Percentiles rank a stretch among this genome's conserved stretches.
Evolutionary conservation across 2,888 invertebrate species (phyloP).

Genomic region (Tenthredo livida): DNA sequence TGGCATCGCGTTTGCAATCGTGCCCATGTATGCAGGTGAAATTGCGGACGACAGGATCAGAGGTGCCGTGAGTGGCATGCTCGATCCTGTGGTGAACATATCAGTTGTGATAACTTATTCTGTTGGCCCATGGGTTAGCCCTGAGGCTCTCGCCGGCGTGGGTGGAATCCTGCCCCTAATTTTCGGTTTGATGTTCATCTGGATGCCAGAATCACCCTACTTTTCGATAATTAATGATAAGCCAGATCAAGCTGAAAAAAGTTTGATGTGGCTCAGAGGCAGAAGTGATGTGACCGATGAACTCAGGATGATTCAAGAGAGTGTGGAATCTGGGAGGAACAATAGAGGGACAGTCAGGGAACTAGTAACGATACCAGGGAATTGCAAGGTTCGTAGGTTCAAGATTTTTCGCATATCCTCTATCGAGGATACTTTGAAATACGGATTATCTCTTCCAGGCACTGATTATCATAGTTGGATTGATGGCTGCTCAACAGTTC

Average conservation of each 20-base stretch:
- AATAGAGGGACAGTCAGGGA: constrained; percentile 49
- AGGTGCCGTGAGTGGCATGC: constrained; percentile 56
- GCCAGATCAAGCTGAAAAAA: constrained; percentile 43
- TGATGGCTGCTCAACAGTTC: constrained; percentile 57
- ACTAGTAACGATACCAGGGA: constrained; percentile 33
- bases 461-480: constrained; percentile 41
- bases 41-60: constrained; percentile 60
- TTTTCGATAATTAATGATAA: constrained; percentile 54
- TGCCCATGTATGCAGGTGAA: constrained; percentile 61
- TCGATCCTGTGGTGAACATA: not conserved
- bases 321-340: constrained; percentile 22
- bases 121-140: constrained; percentile 49
- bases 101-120: constrained; percentile 55
- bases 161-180: constrained; percentile 26
- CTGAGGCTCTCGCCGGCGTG: constrained; percentile 40
- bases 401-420: not conserved
- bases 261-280: constrained; percentile 56
- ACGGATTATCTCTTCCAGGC: not conserved
- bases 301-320: constrained; percentile 49
- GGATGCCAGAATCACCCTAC: constrained; percentile 55
- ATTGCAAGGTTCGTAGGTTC: constrained; percentile 30
- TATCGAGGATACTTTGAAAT: not conserved
- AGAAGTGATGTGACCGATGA: constrained; percentile 34
- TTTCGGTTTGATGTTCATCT: constrained; percentile 46
- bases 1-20: constrained; percentile 55